These are phyloP conservation scores for Acropora tenuis DNA, from an alignment of 64 coral and sea anemone species.

Conservation along the genomic window DNA sequence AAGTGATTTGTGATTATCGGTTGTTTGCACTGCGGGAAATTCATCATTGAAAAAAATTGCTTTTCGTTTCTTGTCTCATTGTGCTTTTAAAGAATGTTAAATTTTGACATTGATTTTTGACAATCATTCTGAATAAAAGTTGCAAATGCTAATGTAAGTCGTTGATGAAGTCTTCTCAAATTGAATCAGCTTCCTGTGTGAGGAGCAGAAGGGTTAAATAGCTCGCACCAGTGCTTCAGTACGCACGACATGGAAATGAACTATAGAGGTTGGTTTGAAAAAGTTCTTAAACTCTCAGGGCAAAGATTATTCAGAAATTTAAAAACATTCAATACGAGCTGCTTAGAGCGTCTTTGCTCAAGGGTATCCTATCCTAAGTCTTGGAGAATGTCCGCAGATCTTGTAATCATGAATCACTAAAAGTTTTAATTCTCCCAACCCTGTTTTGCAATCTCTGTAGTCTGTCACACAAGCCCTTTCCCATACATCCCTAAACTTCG, in stretches of 20 bases:
- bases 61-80: too few species aligned
- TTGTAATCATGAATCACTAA: conserved; percentile 21
- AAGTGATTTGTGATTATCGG: too few species aligned
- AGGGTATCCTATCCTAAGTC: conserved; percentile 26
- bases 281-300: neutral
- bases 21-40: too few species aligned
- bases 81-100: too few species aligned
- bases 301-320: conserved; percentile 28
- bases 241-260: neutral
- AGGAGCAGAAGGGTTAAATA: too few species aligned
- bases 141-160: too few species aligned
- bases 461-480: conserved; percentile 10
- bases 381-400: conserved; percentile 25
- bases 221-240: too few species aligned
- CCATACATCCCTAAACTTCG: conserved; percentile 29
- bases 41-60: too few species aligned
- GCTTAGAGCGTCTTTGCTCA: conserved; percentile 16
- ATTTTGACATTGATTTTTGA: too few species aligned
- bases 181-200: too few species aligned
- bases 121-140: too few species aligned
- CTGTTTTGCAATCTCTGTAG: conserved; percentile 53
- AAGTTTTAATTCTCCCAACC: conserved; percentile 25
- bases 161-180: too few species aligned
- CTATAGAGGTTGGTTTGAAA: neutral
- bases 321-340: conserved; percentile 31